Percentiles rank a stretch among this genome's conserved stretches.
Conservation (phyloP, 2,888 invertebrate genomes). For the Mimumesa dahlbomi region DNA sequence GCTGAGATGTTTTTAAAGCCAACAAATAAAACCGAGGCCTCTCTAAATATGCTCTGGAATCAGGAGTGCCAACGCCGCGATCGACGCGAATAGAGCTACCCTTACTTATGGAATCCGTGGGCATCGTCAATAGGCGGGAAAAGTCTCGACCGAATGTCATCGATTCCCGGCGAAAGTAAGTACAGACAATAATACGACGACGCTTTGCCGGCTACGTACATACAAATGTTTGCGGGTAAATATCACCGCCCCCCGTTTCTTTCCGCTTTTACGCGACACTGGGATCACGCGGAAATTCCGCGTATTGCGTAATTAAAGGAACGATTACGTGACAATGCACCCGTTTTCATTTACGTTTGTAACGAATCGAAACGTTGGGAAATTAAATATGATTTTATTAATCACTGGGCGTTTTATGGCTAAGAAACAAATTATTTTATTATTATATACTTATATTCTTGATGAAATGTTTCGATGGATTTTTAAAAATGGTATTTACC, state of each 20-base stretch:
- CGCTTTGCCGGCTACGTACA: conserved; percentile 24
- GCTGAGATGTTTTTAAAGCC: conserved; percentile 45
- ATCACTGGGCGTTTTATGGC: too few relatives aligned
- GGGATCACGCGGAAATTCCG: too few relatives aligned
- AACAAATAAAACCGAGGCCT: conserved; percentile 69
- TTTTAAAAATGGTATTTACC: too few relatives aligned
- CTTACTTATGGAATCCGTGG: conserved; percentile 41
- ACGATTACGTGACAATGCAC: too few relatives aligned
- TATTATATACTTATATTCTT: too few relatives aligned
- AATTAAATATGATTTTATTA: too few relatives aligned
- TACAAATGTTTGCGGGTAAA: conserved; percentile 49
- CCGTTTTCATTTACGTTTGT: too few relatives aligned
- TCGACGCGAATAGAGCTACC: conserved; percentile 56
- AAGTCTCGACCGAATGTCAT: conserved; percentile 36
- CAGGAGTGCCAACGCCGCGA: conserved; percentile 62
- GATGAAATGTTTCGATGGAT: too few relatives aligned
- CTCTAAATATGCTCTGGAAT: conserved; percentile 71
- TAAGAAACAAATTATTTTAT: too few relatives aligned
- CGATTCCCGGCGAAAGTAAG: conserved; percentile 36
- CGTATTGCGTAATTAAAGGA: too few relatives aligned
- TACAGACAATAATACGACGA: conserved; percentile 20
- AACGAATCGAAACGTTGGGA: too few relatives aligned
- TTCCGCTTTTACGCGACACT: conserved; percentile 13
- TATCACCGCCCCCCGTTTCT: conserved; percentile 24
- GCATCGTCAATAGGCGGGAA: conserved; percentile 38